These are phyloP conservation scores for Nautilus pompilius DNA, from an alignment of 1,140 invertebrate genomes.

Conservation along the genomic window DNA sequence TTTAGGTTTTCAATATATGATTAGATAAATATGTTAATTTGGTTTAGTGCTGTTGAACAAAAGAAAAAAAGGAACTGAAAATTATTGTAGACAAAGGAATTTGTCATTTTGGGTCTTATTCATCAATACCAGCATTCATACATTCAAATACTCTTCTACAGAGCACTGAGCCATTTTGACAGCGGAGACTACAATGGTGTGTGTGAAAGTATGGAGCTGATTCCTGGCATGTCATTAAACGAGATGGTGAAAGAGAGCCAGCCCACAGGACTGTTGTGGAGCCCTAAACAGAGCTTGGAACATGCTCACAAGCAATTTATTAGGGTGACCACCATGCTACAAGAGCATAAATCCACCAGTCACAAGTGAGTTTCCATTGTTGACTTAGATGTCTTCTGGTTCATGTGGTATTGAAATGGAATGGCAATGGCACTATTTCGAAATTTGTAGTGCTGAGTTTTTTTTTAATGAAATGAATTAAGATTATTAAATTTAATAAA, in stretches of 20 bases:
- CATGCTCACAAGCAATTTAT: slow-evolving; percentile 36
- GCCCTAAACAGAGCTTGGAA: slow-evolving; percentile 23
- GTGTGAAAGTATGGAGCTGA: slow-evolving; percentile 36
- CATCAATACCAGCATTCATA: neutral
- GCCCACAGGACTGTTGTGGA: slow-evolving; percentile 21
- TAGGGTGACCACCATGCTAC: slow-evolving; percentile 24
- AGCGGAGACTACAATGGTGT: slow-evolving; percentile 24
- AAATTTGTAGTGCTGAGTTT: too few species aligned
- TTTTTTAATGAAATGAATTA: too few species aligned
- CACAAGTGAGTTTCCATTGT: slow-evolving; percentile 30
- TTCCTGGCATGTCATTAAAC: slow-evolving; percentile 32
- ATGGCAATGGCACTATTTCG: neutral
- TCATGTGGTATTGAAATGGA: too few species aligned
- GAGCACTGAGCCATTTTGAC: slow-evolving; percentile 46
- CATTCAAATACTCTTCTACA: slow-evolving; percentile 12
- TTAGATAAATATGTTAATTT: too few species aligned
- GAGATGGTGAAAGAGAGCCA: slow-evolving; percentile 4
- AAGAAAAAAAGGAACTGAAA: too few species aligned
- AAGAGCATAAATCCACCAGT: slow-evolving; percentile 28
- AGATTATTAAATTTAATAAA: too few species aligned
- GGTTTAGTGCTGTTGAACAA: too few species aligned
- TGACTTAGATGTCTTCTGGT: too few species aligned
- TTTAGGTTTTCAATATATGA: too few species aligned
- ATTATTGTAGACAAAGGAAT: too few species aligned
- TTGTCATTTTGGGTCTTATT: too few species aligned